Evolutionary conservation across 2,888 invertebrate genomes (phyloP), one percentile per base, ranked within the genome.

Genomic region (Carterocephalus palaemon): DNA sequence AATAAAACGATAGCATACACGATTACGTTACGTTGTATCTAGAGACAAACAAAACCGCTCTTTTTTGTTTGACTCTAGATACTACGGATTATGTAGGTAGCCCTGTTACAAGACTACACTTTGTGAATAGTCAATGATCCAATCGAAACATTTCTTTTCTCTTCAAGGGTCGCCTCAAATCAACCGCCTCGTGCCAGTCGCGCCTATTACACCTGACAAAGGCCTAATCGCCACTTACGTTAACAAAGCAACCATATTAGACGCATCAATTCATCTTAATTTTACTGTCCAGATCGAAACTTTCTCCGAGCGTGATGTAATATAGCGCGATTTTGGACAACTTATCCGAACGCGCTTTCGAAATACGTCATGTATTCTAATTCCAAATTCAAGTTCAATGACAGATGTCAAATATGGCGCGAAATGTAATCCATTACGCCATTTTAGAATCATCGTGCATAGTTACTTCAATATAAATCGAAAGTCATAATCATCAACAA

Each of bases 351-450:
- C 24, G 34, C 29, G 37, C 45, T 54, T 58, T 56, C 52, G 53
- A 53, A 56, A 56, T 49, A 16, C 6, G 3, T 19, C 20, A n/a
- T 16, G 12, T 43, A 51, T 48, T 38, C 36, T 38, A 45, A 47
- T 67, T 67, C 59, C 47, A 62, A 63, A 66, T 68, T 72, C 72
- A 76, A 75, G 73, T 74, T 75, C 73, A 73, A 65, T 70, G 67
- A 72, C 71, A 67, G 64, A 52, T 53, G 51, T 60, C 48, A 51
- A 39, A 46, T 47, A 50, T 49, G 32, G 45, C 37, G 24, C 29
- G 32, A 22, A 26, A 22, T 37, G n/a, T n/a, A n/a, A n/a, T n/a
- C n/a, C n/a, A n/a, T n/a, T n/a, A n/a, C n/a, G n/a, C n/a, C n/a
- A n/a, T n/a, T n/a, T n/a, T n/a, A n/a, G n/a, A n/a, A n/a, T n/a